These are phyloP conservation scores for Myotis vivesi DNA, from an alignment of 2,797 vertebrate genomes.

Conservation along the genomic window DNA sequence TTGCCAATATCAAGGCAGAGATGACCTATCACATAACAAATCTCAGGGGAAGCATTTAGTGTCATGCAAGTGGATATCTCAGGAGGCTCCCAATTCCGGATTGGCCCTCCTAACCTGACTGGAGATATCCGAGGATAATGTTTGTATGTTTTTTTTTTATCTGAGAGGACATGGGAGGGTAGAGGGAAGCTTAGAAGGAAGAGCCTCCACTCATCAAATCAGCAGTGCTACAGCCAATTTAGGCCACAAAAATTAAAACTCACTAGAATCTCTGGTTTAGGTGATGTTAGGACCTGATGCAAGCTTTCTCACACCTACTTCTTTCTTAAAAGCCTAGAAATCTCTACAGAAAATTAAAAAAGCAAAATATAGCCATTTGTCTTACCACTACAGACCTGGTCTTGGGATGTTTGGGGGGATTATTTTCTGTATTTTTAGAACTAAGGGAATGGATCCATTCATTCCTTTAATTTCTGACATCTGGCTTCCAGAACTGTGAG, in stretches of 20 bases:
- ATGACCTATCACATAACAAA: accelerated
- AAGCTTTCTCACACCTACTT: background rate
- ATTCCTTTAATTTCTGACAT: background rate
- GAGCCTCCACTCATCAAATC: background rate
- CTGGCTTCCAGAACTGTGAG: too few relatives aligned
- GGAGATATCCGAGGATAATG: background rate
- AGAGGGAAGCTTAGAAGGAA: background rate
- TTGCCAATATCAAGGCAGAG: background rate
- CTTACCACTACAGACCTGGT: background rate
- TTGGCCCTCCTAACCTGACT: background rate
- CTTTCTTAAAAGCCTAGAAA: background rate
- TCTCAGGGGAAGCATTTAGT: background rate
- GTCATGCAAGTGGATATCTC: background rate
- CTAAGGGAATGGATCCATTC: background rate
- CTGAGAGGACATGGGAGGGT: background rate
- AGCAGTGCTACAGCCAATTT: background rate
- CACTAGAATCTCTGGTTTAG: background rate
- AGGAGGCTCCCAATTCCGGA: background rate
- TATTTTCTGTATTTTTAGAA: background rate
- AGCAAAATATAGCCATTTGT: background rate
- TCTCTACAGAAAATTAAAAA: background rate
- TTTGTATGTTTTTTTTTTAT: background rate
- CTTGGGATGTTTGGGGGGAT: background rate
- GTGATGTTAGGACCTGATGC: background rate
- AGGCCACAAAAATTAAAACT: background rate